Evolutionary conservation across 1,140 invertebrate species (phyloP), one percentile per base, ranked within the genome.

Genomic region (Hypsibius dujardini): DNA sequence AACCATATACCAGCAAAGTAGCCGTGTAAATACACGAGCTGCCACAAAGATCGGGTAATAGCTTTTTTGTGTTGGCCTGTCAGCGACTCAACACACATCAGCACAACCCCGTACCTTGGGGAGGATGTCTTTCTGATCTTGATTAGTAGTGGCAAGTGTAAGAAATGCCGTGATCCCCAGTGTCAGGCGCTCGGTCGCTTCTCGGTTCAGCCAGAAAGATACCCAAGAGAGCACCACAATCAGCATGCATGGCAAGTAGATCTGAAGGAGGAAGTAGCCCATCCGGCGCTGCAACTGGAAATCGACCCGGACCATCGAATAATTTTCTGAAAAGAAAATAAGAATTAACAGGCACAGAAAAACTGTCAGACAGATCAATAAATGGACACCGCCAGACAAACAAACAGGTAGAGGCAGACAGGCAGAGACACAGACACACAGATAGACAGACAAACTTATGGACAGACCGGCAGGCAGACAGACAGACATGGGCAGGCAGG

Each of bases 201-300:
- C 80, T 70, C 79, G 78, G 75, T 84, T 81, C 46, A 82, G 73
- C 81, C 81, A 82, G 75, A 83, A 83, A 7, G 80, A 81, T n/a
- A 97, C 93, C 93, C 94, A 97, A 76, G 91, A 95, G 82, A 97
- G 95, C 81, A 95, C 94, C 80, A 98, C 94, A 82, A 98, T 97
- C 79, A 98, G 87, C 79, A 91, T 90, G 79, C 92, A 95, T 75
- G 94, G 94, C 83, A 97, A 95, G 84, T 97, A 97, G 80, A 97
- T 97, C 84, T 98, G 95, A 83, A 97, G 97, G 77, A 97, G 84
- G 84, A 97, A 97, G 85, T 97, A 97, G 77, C 94, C 94, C 89
- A 97, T 93, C 76, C 91, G 95, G 74, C 94, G 87, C 62, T 67
- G 62, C 7, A 67, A 42, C 42, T 15, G 12, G 42, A 67, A 67